Base-by-base conservation (phyloP, 1,140 invertebrate genomes). In the Vanessa atalanta region DNA sequence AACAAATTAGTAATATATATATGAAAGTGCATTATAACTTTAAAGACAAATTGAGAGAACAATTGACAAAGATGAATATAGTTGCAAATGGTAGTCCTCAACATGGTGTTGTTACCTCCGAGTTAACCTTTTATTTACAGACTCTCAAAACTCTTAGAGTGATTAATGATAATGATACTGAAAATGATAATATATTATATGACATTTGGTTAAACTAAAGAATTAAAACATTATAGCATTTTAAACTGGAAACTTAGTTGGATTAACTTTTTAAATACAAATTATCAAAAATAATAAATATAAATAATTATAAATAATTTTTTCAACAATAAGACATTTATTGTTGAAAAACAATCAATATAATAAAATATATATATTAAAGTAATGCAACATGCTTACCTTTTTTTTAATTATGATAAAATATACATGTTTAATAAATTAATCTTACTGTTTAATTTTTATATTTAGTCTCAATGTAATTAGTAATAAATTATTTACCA, bases 101-200 rank as follows among this genome's bases (percentile, higher is more conserved):
- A 86, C 98, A 99, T 90, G 98, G 98, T 63, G 95, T 99, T 77
- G 98, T 99, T 5, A 98, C 97, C 37, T 97, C 98, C 31, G 98
- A 99, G 94, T 93, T 99, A 83, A 97, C 97, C 63, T 99, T 99
- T 94, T 99, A 99, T 92, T 94, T 98, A 75, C 97, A 99, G 92
- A 98, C 97, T 79, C 94, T 99, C 76, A 96, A 97, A 87, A 96
- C 96, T 78, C 93, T 99, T 26, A 96, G 97, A 87, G 95, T 97
- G n/a, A 93, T 97, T 81, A 96, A 96, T 12, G 93, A 94, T 65
- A 94, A 95, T 78, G 95, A 96, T 85, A 88, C 96, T 81, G 94
- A 95, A 85, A 43, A 43, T 43, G 95, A 97, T 82, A 95, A 95
- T 83, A 95, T 95, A 84, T 95, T 97, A 93, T 95, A 96, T 89